A percentile compares a stretch with the other conserved stretches of the same genome.
Evolutionary conservation across 1,140 invertebrate species (phyloP).

Genomic region (Myzus persicae): DNA sequence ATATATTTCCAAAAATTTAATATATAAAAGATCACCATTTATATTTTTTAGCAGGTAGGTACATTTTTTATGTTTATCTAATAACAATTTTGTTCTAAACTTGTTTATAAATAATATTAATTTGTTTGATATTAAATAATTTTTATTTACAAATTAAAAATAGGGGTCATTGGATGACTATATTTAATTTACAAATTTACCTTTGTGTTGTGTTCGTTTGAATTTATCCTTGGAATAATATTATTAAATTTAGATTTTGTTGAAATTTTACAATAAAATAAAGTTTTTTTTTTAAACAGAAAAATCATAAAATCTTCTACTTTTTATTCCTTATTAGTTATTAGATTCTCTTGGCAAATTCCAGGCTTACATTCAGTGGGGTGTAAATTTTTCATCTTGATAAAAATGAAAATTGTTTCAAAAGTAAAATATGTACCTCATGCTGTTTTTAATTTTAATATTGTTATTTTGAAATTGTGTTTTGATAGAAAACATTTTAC

Average conservation of each 20-base stretch:
- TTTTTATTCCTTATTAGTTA: background rate
- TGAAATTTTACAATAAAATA: background rate
- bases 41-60: background rate
- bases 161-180: background rate
- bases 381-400: background rate
- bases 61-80: background rate
- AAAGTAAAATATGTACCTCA: background rate
- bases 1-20: background rate
- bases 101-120: background rate
- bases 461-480: background rate
- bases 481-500: background rate
- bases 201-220: background rate
- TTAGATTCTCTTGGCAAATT: background rate
- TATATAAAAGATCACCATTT: background rate
- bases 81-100: background rate
- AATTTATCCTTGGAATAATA: background rate
- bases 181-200: background rate
- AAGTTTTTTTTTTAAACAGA: background rate
- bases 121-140: constrained; percentile 7
- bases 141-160: background rate
- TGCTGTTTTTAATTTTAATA: background rate
- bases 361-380: background rate
- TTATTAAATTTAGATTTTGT: background rate
- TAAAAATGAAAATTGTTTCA: background rate
- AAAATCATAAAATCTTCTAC: background rate